Evolutionary conservation across 2,797 vertebrate species (phyloP).

Genomic region (Peromyscus aztecus): DNA sequence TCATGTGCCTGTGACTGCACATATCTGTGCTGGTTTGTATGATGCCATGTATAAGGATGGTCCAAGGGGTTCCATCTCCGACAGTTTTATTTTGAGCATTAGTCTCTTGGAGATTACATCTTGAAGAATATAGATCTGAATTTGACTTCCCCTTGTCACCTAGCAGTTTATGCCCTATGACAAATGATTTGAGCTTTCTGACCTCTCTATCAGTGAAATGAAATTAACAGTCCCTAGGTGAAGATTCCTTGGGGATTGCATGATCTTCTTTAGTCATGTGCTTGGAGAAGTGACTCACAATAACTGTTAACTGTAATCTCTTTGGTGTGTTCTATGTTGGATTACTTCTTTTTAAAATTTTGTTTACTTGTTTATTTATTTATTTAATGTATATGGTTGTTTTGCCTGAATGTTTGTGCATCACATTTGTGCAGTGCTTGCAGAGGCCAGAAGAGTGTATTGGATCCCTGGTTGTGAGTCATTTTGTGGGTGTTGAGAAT

Average conservation of each 20-base stretch:
- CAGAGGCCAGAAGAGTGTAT: background rate
- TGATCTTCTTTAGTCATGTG: background rate
- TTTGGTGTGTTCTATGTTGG: background rate
- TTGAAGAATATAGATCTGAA: background rate
- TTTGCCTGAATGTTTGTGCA: background rate
- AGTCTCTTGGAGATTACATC: background rate
- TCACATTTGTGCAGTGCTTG: background rate
- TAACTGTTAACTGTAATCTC: background rate
- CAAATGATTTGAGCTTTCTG: background rate
- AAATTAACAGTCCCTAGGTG: background rate
- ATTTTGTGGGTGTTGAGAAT: background rate
- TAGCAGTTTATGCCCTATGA: background rate
- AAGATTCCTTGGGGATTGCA: background rate
- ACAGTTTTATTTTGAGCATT: background rate
- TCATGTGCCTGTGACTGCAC: background rate
- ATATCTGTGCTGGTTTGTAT: background rate
- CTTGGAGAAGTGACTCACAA: background rate
- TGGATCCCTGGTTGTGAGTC: background rate
- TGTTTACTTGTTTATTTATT: background rate
- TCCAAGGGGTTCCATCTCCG: background rate
- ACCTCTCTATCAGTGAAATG: background rate
- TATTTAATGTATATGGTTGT: background rate
- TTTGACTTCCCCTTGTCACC: background rate
- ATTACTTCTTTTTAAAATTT: background rate
- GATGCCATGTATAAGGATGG: background rate